These are phyloP conservation scores for Sprattus sprattus DNA, from an alignment of 2,113 vertebrate genomes.

Conservation along the genomic window DNA sequence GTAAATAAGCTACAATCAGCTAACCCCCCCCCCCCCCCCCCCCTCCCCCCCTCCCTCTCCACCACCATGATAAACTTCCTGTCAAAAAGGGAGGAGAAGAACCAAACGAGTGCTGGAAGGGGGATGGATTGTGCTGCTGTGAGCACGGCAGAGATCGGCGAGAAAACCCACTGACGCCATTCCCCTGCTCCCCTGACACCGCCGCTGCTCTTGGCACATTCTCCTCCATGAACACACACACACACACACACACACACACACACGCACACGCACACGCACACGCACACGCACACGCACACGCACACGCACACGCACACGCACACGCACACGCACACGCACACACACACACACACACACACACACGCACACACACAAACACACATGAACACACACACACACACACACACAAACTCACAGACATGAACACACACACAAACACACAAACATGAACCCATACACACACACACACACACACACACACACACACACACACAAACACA, in stretches of 20 bases:
- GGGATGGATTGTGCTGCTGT: background rate
- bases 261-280: slow-evolving; percentile 38
- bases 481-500: background rate
- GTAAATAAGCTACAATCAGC: slow-evolving; percentile 72
- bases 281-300: background rate
- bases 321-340: background rate
- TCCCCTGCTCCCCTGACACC: slow-evolving; percentile 44
- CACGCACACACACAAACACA: background rate
- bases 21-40: background rate
- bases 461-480: background rate
- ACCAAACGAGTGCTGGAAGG: slow-evolving; percentile 48
- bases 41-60: background rate
- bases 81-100: slow-evolving; percentile 54
- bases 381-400: background rate
- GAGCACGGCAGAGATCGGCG: background rate
- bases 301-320: background rate
- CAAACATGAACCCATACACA: background rate
- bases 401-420: background rate
- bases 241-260: background rate
- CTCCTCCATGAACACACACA: slow-evolving; percentile 10
- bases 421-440: slow-evolving; percentile 37
- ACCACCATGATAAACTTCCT: slow-evolving; percentile 72
- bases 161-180: slow-evolving; percentile 61
- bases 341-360: background rate
- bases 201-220: slow-evolving; percentile 46